Conservation (phyloP, 2,113 vertebrate species). For the Alectura lathami region DNA sequence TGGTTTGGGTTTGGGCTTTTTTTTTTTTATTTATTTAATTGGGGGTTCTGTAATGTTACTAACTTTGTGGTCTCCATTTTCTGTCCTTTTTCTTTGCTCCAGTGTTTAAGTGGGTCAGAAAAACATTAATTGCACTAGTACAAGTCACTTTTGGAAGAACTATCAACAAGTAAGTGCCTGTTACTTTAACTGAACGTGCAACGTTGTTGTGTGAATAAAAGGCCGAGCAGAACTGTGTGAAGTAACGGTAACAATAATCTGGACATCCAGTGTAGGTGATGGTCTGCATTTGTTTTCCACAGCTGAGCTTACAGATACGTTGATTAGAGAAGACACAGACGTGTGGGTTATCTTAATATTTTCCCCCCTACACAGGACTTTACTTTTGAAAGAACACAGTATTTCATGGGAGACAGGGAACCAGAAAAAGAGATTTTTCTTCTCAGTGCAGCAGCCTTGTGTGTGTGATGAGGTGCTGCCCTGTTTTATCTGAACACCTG, state of each 20-base stretch:
- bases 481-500: neutral
- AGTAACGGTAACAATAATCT: neutral
- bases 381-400: neutral
- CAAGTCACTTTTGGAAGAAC: constrained; percentile 99
- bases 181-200: neutral
- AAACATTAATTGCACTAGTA: constrained; percentile 98
- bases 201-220: neutral
- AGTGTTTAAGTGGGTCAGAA: constrained; percentile 99
- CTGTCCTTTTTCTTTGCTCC: constrained; percentile 49
- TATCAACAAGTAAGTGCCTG: constrained; percentile 95
- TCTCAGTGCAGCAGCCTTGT: neutral
- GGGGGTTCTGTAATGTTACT: neutral
- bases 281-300: neutral
- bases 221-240: neutral
- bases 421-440: neutral
- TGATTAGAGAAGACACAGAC: neutral
- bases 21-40: neutral
- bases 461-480: neutral
- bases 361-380: neutral
- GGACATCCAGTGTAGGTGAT: neutral
- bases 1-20: neutral
- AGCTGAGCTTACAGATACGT: neutral
- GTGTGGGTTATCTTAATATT: neutral
- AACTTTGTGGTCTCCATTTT: neutral
- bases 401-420: neutral